Evolutionary conservation across 2,113 vertebrate genomes (phyloP).

Genomic region (Accipiter virgatus): DNA sequence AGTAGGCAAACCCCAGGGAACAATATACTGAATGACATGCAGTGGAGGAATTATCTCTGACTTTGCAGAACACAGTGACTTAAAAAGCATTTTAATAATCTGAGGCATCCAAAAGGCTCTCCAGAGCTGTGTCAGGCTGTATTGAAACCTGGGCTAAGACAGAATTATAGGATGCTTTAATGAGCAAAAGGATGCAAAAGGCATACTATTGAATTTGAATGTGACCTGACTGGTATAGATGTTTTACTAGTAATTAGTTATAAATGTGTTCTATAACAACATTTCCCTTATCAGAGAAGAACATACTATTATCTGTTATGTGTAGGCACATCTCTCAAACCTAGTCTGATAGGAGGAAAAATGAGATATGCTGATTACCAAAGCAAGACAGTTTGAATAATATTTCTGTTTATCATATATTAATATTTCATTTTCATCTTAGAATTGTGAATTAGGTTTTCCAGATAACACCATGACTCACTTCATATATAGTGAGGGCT

Average conservation of each 20-base stretch:
- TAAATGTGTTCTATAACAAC: not conserved
- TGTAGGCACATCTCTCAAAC: not conserved
- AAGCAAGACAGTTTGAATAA: not conserved
- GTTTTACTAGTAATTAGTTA: not conserved
- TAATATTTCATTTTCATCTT: not conserved
- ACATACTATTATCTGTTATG: not conserved
- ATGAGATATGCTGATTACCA: not conserved
- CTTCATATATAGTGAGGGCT: not conserved
- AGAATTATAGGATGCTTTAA: not conserved
- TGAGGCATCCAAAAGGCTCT: not conserved
- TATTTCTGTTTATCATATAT: not conserved
- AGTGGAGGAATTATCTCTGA: not conserved
- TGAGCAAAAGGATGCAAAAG: not conserved
- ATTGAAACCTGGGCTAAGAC: not conserved
- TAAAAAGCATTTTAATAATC: not conserved
- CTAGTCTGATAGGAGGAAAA: not conserved
- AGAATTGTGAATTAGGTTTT: not conserved
- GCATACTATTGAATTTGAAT: not conserved
- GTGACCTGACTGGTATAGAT: not conserved
- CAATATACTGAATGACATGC: not conserved
- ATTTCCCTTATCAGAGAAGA: not conserved
- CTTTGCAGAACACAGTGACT: not conserved
- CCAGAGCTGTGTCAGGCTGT: fast-evolving
- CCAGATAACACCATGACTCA: not conserved
- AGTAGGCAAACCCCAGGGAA: not conserved